Conservation (phyloP, 64 coral and sea anemone genomes). For the Platygyra sinensis region DNA sequence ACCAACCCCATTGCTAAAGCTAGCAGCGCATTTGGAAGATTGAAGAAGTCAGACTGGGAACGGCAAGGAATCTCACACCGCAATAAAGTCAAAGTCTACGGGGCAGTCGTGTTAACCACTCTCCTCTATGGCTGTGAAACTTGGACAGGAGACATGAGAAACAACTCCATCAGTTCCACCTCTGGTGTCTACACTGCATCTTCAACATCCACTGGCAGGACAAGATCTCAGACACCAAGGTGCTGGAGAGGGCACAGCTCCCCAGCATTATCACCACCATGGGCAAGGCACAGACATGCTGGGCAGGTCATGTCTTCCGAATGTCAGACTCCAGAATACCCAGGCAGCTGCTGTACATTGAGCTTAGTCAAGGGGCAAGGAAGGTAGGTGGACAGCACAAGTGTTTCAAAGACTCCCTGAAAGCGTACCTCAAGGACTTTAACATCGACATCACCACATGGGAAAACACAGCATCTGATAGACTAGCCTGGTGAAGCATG, state of each 20-base stretch:
- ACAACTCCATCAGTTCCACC: slow-evolving; percentile 12
- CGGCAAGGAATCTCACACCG: slow-evolving; percentile 4
- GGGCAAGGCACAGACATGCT: not conserved
- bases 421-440: no score
- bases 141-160: slow-evolving; percentile 10
- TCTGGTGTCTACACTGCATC: not conserved
- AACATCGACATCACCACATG: no score
- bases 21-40: slow-evolving; percentile 20
- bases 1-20: slow-evolving; percentile 24
- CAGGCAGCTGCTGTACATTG: no score
- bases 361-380: no score
- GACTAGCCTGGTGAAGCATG: no score
- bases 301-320: not conserved
- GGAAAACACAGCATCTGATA: no score
- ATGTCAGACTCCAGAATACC: not conserved
- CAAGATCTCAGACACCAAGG: not conserved
- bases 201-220: slow-evolving; percentile 7
- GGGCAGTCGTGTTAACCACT: slow-evolving; percentile 5
- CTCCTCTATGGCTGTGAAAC: slow-evolving; percentile 28
- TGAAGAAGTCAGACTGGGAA: slow-evolving; percentile 18
- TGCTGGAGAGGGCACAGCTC: no score
- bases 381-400: no score
- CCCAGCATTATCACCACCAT: slow-evolving; percentile 6
- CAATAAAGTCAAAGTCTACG: slow-evolving; percentile 39
- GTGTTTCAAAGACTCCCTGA: no score